A percentile compares a stretch with the other conserved stretches of the same genome.
These are phyloP conservation scores for Misgurnus anguillicaudatus DNA, from an alignment of 2,113 vertebrate species.

Conservation along the genomic window DNA sequence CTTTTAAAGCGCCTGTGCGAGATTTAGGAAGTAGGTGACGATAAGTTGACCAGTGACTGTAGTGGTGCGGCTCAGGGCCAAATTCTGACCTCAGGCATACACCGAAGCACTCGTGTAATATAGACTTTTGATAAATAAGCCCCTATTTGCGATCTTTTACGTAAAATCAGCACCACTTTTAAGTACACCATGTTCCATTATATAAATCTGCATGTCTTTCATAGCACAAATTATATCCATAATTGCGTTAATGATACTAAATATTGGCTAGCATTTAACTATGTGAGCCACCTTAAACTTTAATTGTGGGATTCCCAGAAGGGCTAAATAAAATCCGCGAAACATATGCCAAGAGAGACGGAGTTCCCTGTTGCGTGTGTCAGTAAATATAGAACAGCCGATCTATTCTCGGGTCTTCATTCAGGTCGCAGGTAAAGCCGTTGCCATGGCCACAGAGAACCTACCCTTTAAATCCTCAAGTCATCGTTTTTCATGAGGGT, in stretches of 20 bases:
- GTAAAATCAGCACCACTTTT: too few relatives aligned
- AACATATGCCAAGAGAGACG: constrained; percentile 15
- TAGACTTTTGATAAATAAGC: neutral
- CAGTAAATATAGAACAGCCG: constrained; percentile 54
- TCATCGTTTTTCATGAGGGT: constrained; percentile 1
- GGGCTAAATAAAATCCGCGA: neutral
- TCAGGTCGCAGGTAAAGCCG: constrained; percentile 70
- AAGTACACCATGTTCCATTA: too few relatives aligned
- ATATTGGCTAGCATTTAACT: neutral
- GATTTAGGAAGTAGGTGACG: constrained; percentile 38
- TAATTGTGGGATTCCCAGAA: constrained; percentile 18
- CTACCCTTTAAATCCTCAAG: constrained; percentile 65
- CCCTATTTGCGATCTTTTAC: neutral
- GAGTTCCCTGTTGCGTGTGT: constrained; percentile 47
- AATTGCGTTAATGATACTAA: too few relatives aligned
- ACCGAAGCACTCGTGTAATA: neutral
- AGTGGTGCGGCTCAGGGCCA: neutral
- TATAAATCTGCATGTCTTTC: too few relatives aligned
- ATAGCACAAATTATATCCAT: too few relatives aligned
- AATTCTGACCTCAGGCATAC: neutral
- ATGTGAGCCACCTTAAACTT: neutral
- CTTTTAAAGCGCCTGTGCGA: constrained; percentile 40
- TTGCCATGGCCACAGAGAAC: constrained; percentile 70
- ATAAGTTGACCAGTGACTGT: neutral
- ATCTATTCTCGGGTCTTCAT: constrained; percentile 62